These are phyloP conservation scores for crab-eating macaque (Macaca fascicularis) DNA, from an alignment of 2,113 vertebrate genomes.

Conservation along the genomic window DNA sequence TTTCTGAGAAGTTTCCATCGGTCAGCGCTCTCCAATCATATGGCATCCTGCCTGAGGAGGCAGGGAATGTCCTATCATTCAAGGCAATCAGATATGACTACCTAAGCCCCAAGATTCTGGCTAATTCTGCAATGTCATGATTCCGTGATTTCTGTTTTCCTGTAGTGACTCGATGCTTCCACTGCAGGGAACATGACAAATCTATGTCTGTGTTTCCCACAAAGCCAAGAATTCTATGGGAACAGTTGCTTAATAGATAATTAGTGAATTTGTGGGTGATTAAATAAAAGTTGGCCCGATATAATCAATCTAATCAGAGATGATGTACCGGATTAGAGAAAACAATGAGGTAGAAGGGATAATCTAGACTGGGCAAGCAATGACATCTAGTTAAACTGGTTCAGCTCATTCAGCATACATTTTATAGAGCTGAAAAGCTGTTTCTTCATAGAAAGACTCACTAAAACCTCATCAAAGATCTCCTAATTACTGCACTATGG, in stretches of 20 bases:
- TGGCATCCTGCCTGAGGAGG: background rate
- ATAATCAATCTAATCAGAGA: conserved; percentile 45
- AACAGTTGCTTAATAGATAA: conserved; percentile 42
- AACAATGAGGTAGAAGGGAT: background rate
- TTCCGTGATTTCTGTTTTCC: background rate
- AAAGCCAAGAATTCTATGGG: conserved; percentile 18
- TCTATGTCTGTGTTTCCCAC: background rate
- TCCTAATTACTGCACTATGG: background rate
- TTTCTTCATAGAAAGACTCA: conserved; percentile 37
- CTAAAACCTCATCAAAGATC: conserved; percentile 8
- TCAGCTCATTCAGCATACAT: background rate
- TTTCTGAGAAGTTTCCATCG: background rate
- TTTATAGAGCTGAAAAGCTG: background rate
- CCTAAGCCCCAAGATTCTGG: background rate
- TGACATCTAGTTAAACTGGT: conserved; percentile 4
- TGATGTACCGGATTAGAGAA: conserved; percentile 14
- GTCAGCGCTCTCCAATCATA: background rate
- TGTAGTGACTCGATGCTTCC: background rate
- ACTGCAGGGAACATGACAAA: background rate
- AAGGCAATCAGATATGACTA: background rate
- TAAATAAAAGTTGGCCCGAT: conserved; percentile 42
- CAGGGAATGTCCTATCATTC: background rate
- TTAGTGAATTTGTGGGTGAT: conserved; percentile 53
- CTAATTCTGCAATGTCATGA: background rate
- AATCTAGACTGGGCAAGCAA: conserved; percentile 40